Percentiles rank a stretch among this genome's conserved stretches.
These are phyloP conservation scores for Drosophila dives DNA, from an alignment of 2,888 invertebrate genomes.

Conservation along the genomic window DNA sequence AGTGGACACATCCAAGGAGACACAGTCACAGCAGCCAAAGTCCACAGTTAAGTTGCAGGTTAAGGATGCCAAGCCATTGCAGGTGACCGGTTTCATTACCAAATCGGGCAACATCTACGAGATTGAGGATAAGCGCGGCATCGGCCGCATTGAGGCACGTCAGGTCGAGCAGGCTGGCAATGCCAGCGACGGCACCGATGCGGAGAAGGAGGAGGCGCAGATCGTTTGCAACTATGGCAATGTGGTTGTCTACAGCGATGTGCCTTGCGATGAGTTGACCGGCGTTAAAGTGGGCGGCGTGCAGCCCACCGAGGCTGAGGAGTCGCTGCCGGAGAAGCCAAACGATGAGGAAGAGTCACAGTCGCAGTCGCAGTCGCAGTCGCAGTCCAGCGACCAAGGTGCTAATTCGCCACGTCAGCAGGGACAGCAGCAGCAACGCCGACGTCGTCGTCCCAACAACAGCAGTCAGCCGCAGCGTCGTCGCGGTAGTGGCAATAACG, in stretches of 20 bases:
- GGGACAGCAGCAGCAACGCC: constrained; percentile 28
- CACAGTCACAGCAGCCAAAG: constrained; percentile 18
- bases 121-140: constrained; percentile 67
- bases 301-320: constrained; percentile 28
- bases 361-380: constrained; percentile 4
- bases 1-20: constrained; percentile 20
- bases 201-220: constrained; percentile 30
- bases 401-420: constrained; percentile 63
- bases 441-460: constrained; percentile 30
- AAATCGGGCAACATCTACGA: constrained; percentile 79
- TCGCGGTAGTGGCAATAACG: constrained; percentile 28
- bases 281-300: constrained; percentile 61
- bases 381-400: background rate
- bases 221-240: constrained; percentile 80
- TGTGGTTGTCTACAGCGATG: constrained; percentile 81
- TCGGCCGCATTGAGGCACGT: constrained; percentile 75
- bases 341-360: constrained; percentile 6
- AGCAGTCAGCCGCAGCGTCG: constrained; percentile 42
- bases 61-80: constrained; percentile 59
- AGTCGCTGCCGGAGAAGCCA: background rate
- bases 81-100: constrained; percentile 81
- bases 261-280: constrained; percentile 77
- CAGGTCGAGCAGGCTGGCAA: constrained; percentile 50
- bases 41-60: constrained; percentile 28
- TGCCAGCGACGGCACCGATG: background rate